Evolutionary conservation across 2,113 vertebrate species (phyloP).

Genomic region (Aptenodytes forsteri): DNA sequence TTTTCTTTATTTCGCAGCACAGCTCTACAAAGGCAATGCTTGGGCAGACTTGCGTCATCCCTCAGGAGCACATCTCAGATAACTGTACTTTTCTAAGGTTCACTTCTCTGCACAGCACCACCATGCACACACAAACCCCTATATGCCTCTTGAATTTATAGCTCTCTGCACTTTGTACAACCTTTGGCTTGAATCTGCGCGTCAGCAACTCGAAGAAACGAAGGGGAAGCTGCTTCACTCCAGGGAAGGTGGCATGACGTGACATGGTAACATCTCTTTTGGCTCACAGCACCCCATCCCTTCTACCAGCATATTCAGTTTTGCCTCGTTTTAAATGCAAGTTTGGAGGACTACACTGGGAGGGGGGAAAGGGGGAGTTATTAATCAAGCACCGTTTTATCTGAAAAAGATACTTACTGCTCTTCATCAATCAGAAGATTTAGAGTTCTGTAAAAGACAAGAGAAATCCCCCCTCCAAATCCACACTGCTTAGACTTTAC

Average conservation of each 20-base stretch:
- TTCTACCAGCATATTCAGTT: not conserved
- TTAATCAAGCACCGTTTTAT: not conserved
- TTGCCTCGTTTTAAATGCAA: not conserved
- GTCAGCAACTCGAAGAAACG: fast-evolving
- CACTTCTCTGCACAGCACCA: not conserved
- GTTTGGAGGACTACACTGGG: not conserved
- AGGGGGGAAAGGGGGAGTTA: not conserved
- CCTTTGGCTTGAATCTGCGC: not conserved
- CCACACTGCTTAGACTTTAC: not conserved
- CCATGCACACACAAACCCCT: not conserved
- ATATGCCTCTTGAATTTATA: not conserved
- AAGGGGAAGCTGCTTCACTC: not conserved
- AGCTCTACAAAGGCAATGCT: not conserved
- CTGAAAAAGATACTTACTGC: not conserved
- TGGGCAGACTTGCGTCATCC: not conserved
- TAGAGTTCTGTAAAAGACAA: not conserved
- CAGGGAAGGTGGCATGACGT: not conserved
- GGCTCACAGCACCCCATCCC: not conserved
- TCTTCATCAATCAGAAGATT: not conserved
- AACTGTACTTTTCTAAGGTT: not conserved
- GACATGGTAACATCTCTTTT: not conserved
- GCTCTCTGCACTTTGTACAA: not conserved
- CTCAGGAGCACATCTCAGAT: not conserved
- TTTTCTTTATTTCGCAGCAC: not conserved
- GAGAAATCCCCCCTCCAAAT: not conserved